Evolutionary conservation across 2,797 vertebrate species (phyloP).

Genomic region (Parauchenoglanis ngamensis): DNA sequence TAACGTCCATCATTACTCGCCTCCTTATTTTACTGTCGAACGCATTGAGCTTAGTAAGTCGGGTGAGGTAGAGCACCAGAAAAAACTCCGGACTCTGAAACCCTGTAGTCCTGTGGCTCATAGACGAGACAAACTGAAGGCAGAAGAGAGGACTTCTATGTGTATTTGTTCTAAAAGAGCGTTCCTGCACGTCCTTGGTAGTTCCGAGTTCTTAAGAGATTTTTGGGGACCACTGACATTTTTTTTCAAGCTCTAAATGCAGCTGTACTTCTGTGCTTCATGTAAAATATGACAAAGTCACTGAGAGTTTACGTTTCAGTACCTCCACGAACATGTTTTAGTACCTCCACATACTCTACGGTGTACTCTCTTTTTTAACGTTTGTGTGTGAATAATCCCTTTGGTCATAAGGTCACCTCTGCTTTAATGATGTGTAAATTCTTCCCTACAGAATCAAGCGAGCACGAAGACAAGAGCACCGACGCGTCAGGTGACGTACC

Average conservation of each 20-base stretch:
- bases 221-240: background rate
- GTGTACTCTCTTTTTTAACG: background rate
- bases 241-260: background rate
- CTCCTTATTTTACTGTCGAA: background rate
- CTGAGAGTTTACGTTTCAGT: background rate
- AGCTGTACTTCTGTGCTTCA: background rate
- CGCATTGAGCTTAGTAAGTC: background rate
- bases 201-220: background rate
- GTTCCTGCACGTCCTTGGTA: background rate
- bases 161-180: background rate
- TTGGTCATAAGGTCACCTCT: slow-evolving; percentile 11
- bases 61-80: background rate
- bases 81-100: background rate
- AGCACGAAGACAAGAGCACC: slow-evolving; percentile 96
- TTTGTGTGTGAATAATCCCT: background rate
- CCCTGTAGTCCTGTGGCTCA: background rate
- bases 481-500: slow-evolving; percentile 88
- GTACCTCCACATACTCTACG: background rate
- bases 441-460: slow-evolving; percentile 87
- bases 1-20: background rate
- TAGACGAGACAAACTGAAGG: background rate
- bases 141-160: background rate
- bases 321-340: background rate
- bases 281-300: background rate
- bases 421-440: slow-evolving; percentile 25